Conservation (phyloP, 2,888 invertebrate species). For the Notodonta dromedarius region DNA sequence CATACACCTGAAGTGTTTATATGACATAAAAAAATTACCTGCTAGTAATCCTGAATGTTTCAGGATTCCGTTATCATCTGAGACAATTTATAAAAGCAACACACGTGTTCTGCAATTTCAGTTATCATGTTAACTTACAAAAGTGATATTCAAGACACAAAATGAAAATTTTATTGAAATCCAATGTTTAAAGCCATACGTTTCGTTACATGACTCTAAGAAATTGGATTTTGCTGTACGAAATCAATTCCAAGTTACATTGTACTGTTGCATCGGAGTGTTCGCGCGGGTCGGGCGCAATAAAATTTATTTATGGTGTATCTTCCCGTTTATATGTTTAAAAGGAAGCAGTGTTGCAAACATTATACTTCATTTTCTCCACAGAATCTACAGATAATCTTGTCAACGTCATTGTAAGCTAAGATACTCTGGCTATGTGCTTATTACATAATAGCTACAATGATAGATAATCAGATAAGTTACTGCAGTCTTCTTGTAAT, state of each 20-base stretch:
- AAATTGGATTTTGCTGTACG: conserved; percentile 1
- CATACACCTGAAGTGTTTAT: no score
- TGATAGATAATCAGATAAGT: no score
- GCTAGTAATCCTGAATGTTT: neutral
- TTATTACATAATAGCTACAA: no score
- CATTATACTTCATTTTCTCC: no score
- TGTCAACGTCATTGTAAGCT: no score
- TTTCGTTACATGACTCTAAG: neutral
- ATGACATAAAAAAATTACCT: no score
- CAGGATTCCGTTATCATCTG: neutral
- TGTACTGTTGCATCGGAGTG: neutral
- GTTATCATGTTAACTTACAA: neutral
- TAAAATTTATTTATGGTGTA: conserved; percentile 2
- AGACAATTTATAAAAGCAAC: neutral
- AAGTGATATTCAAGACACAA: neutral
- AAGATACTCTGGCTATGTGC: no score
- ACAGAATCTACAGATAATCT: no score
- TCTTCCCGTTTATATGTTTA: neutral
- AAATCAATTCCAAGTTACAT: conserved; percentile 1
- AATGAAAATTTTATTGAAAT: conserved; percentile 1
- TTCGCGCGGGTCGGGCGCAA: neutral
- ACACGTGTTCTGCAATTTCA: neutral
- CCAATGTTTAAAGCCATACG: neutral
- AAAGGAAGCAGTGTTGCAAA: neutral
- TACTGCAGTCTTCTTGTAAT: no score